Evolutionary conservation across 2,888 invertebrate genomes (phyloP), one percentile per base, ranked within the genome.

Genomic region (Parthenolecanium corni): DNA sequence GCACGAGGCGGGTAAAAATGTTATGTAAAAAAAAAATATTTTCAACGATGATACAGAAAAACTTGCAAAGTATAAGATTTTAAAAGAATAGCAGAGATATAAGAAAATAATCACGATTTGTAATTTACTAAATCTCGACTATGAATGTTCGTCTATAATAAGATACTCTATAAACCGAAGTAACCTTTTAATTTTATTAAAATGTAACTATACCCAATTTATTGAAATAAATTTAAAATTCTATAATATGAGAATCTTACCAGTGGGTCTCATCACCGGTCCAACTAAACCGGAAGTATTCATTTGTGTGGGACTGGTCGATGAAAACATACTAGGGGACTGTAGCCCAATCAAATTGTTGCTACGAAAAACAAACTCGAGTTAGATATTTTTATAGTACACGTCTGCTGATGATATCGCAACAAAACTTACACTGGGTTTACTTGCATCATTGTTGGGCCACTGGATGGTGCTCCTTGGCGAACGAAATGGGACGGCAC

Each of bases 401-500:
- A 31, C 9, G 25, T 31, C 2, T 25, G 6, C 4, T 16, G 12
- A 23, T 5, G 4, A 49, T 64, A 64, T 31, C 52, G 57, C 57
- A 40, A 56, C 49, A 20, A 63, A 62, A 64, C 44, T 62, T 63
- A 64, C 56, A 58, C 57, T 20, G 65, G 23, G 20, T 62, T 64
- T 61, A 62, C 57, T 36, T 57, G 52, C 21, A 61, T 65, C n/a
- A 82, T 82, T 51, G 84, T 84, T 9, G 84, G 82, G 0, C 84
- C 85, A 0, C 85, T 84, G 0, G 87, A 86, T 16, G 85, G 65
- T 16, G 67, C 84, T 70, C 87, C 88, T 71, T 87, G 89, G 0
- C 85, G 77, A 68, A 89, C 76, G 74, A 86, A 89, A 71, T 86
- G 86, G 67, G 78, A 80, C 3, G 87, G 86, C 0, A 83, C 82